Conservation (phyloP, 2,113 vertebrate genomes). For the Psephotus haematonotus region DNA sequence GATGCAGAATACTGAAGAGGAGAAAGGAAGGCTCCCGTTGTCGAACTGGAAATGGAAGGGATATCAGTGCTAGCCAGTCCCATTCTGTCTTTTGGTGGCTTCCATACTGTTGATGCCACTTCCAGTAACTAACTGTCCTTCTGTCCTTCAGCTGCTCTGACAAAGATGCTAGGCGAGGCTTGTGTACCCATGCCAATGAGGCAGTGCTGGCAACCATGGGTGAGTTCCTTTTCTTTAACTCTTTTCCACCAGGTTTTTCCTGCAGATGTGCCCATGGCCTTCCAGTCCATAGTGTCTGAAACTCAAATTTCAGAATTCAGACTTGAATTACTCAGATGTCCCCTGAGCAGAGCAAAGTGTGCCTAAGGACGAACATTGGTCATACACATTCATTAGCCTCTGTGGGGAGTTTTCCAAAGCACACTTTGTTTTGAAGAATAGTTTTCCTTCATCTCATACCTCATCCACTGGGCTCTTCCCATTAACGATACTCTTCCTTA, state of each 20-base stretch:
- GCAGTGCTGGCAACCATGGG: constrained; percentile 78
- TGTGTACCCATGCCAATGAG: constrained; percentile 70
- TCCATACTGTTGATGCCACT: background rate
- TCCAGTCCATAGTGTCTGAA: background rate
- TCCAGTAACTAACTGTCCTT: constrained; percentile 22
- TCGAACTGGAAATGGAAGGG: background rate
- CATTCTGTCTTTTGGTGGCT: background rate
- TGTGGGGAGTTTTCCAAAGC: background rate
- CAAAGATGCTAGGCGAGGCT: constrained; percentile 67
- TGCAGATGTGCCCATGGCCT: background rate
- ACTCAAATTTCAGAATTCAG: background rate
- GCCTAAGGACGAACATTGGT: background rate
- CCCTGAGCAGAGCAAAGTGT: background rate
- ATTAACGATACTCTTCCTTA: background rate
- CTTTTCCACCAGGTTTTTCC: background rate
- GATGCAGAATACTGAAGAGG: background rate
- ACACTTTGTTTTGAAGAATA: background rate
- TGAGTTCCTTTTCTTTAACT: constrained; percentile 37
- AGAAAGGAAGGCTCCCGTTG: background rate
- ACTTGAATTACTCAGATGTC: background rate
- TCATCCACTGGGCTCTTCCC: background rate
- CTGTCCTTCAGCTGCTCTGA: constrained; percentile 77
- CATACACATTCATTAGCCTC: background rate
- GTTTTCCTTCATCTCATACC: background rate
- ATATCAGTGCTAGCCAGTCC: background rate